Base-by-base conservation (phyloP, 2,113 vertebrate species). In the Spea bombifrons region DNA sequence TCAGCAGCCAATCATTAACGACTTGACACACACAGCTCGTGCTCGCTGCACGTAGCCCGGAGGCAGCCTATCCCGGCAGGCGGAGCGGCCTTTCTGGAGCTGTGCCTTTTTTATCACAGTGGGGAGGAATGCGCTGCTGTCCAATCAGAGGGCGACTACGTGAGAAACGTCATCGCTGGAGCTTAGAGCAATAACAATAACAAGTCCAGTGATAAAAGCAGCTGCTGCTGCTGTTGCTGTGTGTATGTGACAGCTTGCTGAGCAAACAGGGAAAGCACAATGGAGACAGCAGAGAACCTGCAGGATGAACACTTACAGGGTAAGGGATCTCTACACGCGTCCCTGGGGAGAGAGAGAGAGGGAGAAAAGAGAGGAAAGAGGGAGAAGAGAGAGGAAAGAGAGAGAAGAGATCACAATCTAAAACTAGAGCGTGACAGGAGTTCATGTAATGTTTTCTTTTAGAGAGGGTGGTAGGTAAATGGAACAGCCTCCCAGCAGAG, bases 261-360 rank as follows among this genome's bases (percentile, higher is more conserved):
- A 71, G 67, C 68, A 10, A 3, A 30, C 57, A 50, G 53, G 4
- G 47, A 7, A 0, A 45, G 0, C 46, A 50, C 30, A 15, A 90
- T 90, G 89, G 55, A 82, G 84, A 30, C 84, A 84, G 66, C 80
- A 47, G 80, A 64, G 47, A 78, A 75, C 30, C 65, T 81, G 4
- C 84, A 82, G 30, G 92, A 92, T n/a, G 91, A 90, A 81, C 90
- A 89, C 81, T 45, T 93, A 67, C 92, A 92, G 83, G 90, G 92
- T 93, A 85, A 86, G 86, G 16, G 46, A 6, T 30, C 30, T 30
- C 30, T 30, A 30, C 30, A 30, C 30, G 30, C 30, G 30, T 30
- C 30, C 30, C 30, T 30, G 30, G 30, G 30, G 30, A 30, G 1
- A 30, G 30, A 30, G 30, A 30, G 2, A 30, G 30, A 30, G 30